Evolutionary conservation across 2,797 vertebrate genomes (phyloP).

Genomic region (Protosalanx chinensis): DNA sequence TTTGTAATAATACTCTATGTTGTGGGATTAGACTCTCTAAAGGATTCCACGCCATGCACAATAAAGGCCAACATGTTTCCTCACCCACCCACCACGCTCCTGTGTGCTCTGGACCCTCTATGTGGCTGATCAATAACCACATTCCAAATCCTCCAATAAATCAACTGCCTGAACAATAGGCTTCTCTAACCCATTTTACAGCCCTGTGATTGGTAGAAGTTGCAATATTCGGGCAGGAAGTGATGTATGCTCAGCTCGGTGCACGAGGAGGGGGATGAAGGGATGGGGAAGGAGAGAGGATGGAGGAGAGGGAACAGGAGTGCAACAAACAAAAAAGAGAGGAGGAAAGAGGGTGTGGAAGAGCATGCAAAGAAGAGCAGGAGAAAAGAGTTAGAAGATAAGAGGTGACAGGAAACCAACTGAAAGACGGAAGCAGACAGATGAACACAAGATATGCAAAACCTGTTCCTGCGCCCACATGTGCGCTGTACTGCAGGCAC

Average conservation of each 20-base stretch:
- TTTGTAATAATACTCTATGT: neutral
- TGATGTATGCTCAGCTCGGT: no score
- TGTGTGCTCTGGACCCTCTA: no score
- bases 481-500: constrained; percentile 26
- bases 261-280: constrained; percentile 3
- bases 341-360: neutral
- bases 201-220: neutral
- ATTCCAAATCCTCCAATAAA: neutral
- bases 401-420: neutral
- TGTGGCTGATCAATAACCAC: no score
- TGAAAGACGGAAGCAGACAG: neutral
- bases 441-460: constrained; percentile 95
- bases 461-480: constrained; percentile 57
- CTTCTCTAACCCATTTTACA: neutral
- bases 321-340: constrained; percentile 22
- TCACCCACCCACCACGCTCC: neutral
- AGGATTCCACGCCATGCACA: constrained; percentile 6
- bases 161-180: neutral
- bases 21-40: neutral
- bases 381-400: constrained; percentile 29
- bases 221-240: constrained; percentile 6
- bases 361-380: constrained; percentile 17
- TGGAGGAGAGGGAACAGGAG: neutral
- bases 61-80: neutral
- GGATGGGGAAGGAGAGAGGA: constrained; percentile 12